Base-by-base conservation (phyloP, 2,888 invertebrate species). In the Cheilosia urbana region DNA sequence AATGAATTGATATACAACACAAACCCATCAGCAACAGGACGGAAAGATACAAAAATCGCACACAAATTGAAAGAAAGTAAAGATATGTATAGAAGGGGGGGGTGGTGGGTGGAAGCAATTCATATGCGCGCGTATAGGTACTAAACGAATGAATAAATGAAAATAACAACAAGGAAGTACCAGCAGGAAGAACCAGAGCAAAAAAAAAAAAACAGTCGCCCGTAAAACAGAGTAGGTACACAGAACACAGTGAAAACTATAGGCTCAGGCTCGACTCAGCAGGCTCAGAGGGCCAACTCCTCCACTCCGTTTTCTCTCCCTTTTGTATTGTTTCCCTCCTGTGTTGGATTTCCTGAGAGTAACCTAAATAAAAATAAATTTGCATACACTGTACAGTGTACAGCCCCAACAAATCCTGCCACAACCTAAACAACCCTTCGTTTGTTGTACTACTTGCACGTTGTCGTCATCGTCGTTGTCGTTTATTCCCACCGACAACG, bases 321-420 rank as follows among this genome's bases (percentile, higher is more conserved):
- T 81, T 81, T 49, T 75, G 75, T 71, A 80, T 84, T 84, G 69
- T 84, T 84, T 63, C 60, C 80, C 71, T 65, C 73, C 72, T 79
- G 84, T 84, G 79, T 80, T 80, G 75, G 79, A 80, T 84, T 80
- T 80, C 84, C 84, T 84, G 75, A 84, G 75, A 80, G 75, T 84
- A 84, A 84, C 84, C 84, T 66, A 84, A 84, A 84, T 84, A 84
- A 84, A 80, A 84, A 80, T 75, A 75, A 84, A 84, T 84, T 75
- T 80, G 65, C 84, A 84, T 84, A 80, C 30, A 9, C 30, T 37
- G 13, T 37, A 37, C 37, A 37, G 13, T 66, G 80, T 53, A 75
- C 66, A 77, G 77, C 65, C 53, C 82, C 49, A 82, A 82, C 82
- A 77, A 82, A 77, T 82, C 77, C 65, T 66, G 65, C 82, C 77